Conservation (phyloP, 2,888 invertebrate species). For the Cephus sareptanus region DNA sequence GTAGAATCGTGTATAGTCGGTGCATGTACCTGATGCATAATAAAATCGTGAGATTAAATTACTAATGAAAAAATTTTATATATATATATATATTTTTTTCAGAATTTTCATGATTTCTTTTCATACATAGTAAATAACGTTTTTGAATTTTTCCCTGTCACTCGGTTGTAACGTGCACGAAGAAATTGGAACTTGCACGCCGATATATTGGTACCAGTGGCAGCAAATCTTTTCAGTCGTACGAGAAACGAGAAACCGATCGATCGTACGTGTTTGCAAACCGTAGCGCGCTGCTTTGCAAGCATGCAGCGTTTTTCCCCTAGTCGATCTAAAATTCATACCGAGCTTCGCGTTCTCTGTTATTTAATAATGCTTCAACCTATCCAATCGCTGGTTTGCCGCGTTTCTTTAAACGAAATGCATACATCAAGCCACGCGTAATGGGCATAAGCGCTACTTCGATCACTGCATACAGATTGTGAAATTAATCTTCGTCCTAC, state of each 20-base stretch:
- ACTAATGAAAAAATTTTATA: not conserved
- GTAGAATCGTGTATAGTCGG: not conserved
- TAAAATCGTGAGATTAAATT: not conserved
- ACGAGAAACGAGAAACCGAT: not conserved
- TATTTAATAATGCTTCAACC: conserved; percentile 28
- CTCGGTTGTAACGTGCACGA: not conserved
- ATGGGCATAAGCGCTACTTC: not conserved
- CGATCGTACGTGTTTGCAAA: not conserved
- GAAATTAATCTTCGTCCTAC: not conserved
- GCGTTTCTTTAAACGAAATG: conserved; percentile 3
- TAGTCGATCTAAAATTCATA: conserved; percentile 29
- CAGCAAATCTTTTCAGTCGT: not conserved
- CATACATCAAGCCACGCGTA: not conserved
- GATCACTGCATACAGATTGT: not conserved
- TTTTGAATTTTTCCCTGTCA: not conserved
- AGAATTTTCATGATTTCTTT: no score
- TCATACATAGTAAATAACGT: not conserved
- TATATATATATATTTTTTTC: no score
- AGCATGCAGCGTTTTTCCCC: conserved; percentile 9
- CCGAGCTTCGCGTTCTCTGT: conserved; percentile 15
- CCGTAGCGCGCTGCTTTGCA: not conserved
- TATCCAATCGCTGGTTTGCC: conserved; percentile 11
- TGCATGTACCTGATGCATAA: not conserved
- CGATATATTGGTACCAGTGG: not conserved
- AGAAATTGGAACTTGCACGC: not conserved